A percentile compares a stretch with the other conserved stretches of the same genome.
Conservation (phyloP, 2,888 invertebrate species). For the Morinoia aosen region DNA sequence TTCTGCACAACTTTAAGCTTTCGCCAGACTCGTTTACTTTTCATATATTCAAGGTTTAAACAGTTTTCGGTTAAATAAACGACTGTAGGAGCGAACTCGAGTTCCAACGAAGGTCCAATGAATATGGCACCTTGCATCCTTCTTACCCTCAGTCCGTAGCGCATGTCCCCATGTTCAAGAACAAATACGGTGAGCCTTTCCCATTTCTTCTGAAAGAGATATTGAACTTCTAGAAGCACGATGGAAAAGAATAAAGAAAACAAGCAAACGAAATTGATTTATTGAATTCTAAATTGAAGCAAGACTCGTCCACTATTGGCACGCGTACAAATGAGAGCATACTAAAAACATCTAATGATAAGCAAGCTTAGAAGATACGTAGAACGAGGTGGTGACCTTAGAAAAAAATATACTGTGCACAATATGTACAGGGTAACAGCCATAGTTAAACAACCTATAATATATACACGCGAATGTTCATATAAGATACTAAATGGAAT, state of each 20-base stretch:
- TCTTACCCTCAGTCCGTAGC: background rate
- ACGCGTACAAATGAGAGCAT: background rate
- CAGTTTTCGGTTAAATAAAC: too few relatives aligned
- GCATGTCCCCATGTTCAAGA: background rate
- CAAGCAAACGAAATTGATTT: background rate
- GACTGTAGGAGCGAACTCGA: too few relatives aligned
- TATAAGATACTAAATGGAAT: background rate
- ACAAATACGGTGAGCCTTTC: too few relatives aligned
- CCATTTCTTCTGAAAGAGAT: background rate
- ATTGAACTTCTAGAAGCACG: background rate
- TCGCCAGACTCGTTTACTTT: too few relatives aligned
- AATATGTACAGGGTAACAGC: constrained; percentile 14
- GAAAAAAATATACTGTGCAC: constrained; percentile 46
- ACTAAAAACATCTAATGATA: background rate
- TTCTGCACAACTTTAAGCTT: too few relatives aligned
- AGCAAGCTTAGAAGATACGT: background rate
- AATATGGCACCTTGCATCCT: background rate
- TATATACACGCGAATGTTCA: constrained; percentile 43
- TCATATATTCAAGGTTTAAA: too few relatives aligned
- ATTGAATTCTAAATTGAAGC: background rate
- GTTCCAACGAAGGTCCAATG: too few relatives aligned
- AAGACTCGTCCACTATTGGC: background rate
- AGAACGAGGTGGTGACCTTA: background rate
- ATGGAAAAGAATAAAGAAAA: background rate
- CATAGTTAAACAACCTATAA: background rate